Percentiles rank a stretch among this genome's conserved stretches.
Conservation (phyloP, 2,888 invertebrate genomes). For the Nycteola revayana region DNA sequence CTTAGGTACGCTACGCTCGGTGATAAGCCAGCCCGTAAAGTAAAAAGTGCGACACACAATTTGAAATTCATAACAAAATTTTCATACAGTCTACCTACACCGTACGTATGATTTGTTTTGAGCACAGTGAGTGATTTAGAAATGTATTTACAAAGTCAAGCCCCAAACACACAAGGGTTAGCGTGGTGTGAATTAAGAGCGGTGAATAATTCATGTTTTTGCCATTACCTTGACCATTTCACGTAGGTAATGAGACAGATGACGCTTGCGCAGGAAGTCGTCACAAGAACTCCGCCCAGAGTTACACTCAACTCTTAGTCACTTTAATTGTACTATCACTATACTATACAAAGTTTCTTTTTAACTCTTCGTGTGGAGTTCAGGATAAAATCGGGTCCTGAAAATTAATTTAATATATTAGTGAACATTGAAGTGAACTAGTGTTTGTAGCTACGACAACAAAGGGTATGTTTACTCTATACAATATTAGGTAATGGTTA, state of each 20-base stretch:
- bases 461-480: conserved; percentile 17
- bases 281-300: conserved; percentile 37
- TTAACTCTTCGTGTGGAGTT: conserved; percentile 66
- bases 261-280: conserved; percentile 49
- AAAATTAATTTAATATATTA: conserved; percentile 62
- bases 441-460: conserved; percentile 27
- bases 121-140: conserved; percentile 61
- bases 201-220: conserved; percentile 71
- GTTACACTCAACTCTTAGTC: conserved; percentile 52
- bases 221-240: conserved; percentile 80
- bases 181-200: conserved; percentile 66
- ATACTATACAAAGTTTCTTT: conserved; percentile 55
- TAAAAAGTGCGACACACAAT: conserved; percentile 46
- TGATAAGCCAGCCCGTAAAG: conserved; percentile 28
- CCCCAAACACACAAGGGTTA: conserved; percentile 73
- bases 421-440: conserved; percentile 30
- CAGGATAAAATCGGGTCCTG: conserved; percentile 74
- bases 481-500: too few species aligned
- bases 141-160: conserved; percentile 73
- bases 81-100: conserved; percentile 44
- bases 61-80: conserved; percentile 50
- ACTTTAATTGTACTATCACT: conserved; percentile 58
- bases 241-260: conserved; percentile 67
- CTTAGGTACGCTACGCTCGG: conserved; percentile 24
- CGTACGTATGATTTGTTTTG: conserved; percentile 51